Percentiles rank a stretch among this genome's conserved stretches.
Evolutionary conservation across 1,140 invertebrate species (phyloP).

Genomic region (Drosophila santomea): DNA sequence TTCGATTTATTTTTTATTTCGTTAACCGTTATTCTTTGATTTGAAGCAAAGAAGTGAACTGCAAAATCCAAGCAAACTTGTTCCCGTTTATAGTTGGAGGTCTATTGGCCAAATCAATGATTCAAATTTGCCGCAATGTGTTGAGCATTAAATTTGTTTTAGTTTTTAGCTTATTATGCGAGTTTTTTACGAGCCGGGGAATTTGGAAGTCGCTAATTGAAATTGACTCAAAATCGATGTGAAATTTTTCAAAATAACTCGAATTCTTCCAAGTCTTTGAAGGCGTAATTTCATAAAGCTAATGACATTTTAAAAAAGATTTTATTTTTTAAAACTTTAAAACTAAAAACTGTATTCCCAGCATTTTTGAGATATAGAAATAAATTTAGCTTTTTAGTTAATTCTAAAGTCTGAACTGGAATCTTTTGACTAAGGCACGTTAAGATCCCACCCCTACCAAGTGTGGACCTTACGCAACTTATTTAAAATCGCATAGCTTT

Average conservation of each 20-base stretch:
- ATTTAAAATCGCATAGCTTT: constrained; percentile 52
- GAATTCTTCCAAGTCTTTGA: constrained; percentile 7
- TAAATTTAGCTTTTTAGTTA: neutral
- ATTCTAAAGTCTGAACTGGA: neutral
- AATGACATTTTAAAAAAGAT: constrained; percentile 16
- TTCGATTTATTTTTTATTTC: constrained; percentile 25
- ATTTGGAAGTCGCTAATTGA: constrained; percentile 19
- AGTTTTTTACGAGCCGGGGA: constrained; percentile 9
- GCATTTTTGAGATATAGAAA: neutral
- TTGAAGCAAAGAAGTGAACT: constrained; percentile 14
- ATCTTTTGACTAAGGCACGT: constrained; percentile 14
- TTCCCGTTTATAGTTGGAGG: constrained; percentile 28
- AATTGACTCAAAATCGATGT: constrained; percentile 37
- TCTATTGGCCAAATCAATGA: constrained; percentile 61
- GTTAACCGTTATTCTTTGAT: constrained; percentile 52
- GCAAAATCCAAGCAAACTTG: constrained; percentile 40
- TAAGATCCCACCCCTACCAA: constrained; percentile 24
- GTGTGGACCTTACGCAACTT: constrained; percentile 48
- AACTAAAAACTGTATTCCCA: too few relatives aligned
- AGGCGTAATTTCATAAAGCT: neutral
- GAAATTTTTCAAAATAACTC: constrained; percentile 9
- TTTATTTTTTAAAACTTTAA: too few relatives aligned
- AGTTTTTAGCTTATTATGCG: constrained; percentile 38
- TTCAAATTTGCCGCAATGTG: constrained; percentile 61
- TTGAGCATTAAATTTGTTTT: constrained; percentile 54